Evolutionary conservation across 2,797 vertebrate species (phyloP), one percentile per base, ranked within the genome.

Genomic region (Parauchenoglanis punctatus): DNA sequence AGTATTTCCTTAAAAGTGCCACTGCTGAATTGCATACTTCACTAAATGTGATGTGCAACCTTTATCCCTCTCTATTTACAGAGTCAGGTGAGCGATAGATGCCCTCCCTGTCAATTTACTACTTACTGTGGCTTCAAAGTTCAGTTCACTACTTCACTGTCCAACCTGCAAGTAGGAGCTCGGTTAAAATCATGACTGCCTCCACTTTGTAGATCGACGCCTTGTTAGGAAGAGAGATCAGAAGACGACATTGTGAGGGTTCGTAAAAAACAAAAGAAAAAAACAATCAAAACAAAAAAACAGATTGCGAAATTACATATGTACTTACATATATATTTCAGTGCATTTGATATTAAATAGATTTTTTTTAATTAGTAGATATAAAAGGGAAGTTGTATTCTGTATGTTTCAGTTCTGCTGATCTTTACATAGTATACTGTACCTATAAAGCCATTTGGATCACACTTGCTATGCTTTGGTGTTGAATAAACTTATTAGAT

Each of bases 101-200:
- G 63, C 80, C 91, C 91, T 91, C 87, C 89, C 91, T 91, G 85
- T 93, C 91, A 93, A 91, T 90, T 73, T 89, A 35, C 83, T 82
- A 86, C 80, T 40, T 83, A 89, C 61, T 87, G 88, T 89, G 88
- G 90, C 73, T 91, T 92, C 94, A 94, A 94, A 94, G 94, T 92
- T 93, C 94, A 92, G 70, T 78, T 89, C 89, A 89, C 25, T 84
- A 54, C 81, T 89, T 80, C 40, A 68, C 67, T 52, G 59, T 81
- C 78, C 83, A 85, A 15, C 46, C 78, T 67, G 20, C 28, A 68
- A 75, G 76, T 78, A 72, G 82, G 73, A 81, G 63, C 40, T 78
- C 68, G 8, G 13, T 40, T 65, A 25, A 80, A 83, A 83, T 68
- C 58, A 85, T 87, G 78, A 44, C 25, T 49, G 25, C 83, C n/a